These are phyloP conservation scores for Eupithecia abbreviata DNA, from an alignment of 2,888 invertebrate species.

Conservation along the genomic window DNA sequence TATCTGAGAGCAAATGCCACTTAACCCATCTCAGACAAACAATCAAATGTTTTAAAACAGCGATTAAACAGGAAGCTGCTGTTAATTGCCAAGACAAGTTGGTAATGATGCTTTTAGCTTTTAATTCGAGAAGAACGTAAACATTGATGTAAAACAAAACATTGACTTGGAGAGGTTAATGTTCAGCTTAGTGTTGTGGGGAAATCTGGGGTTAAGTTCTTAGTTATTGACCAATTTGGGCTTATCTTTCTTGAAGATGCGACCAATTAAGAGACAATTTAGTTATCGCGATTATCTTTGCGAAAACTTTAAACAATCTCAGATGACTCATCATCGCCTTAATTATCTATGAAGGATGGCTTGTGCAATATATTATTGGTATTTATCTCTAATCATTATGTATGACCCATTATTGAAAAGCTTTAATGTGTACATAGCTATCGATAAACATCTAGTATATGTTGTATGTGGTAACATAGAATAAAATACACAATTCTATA, in stretches of 20 bases:
- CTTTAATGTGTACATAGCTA: neutral
- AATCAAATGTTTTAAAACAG: constrained; percentile 55
- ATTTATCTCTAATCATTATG: neutral
- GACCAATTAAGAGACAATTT: neutral
- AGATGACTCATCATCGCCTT: neutral
- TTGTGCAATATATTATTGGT: neutral
- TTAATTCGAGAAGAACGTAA: constrained; percentile 7
- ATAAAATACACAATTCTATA: too few relatives aligned
- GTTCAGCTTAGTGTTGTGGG: constrained; percentile 5
- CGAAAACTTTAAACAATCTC: neutral
- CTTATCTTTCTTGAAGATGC: neutral
- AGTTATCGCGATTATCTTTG: neutral
- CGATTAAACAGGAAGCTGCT: constrained; percentile 59
- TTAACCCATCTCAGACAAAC: constrained; percentile 46
- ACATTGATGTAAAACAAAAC: constrained; percentile 21
- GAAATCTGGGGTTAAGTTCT: neutral
- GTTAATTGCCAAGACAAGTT: constrained; percentile 38
- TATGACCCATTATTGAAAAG: neutral
- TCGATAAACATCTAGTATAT: neutral
- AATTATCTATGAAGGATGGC: neutral
- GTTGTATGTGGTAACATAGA: too few relatives aligned
- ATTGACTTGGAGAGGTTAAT: constrained; percentile 8
- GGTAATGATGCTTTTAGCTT: constrained; percentile 48
- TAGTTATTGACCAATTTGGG: neutral
- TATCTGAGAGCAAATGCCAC: constrained; percentile 50